phyloP scores from a whole-genome alignment of 2,113 vertebrate species.

The Calypte anna region DNA sequence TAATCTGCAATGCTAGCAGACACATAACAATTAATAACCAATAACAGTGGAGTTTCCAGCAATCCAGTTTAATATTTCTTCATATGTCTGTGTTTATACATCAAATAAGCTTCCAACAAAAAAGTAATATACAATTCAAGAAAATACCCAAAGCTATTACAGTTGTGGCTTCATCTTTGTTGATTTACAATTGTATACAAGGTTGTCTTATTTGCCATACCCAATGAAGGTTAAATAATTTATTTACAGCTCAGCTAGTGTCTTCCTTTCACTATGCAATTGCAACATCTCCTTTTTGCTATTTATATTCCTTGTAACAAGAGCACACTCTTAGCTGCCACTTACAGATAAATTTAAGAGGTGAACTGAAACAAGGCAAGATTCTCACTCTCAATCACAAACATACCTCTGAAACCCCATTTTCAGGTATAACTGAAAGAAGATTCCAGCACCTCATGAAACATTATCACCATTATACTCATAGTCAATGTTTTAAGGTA shows the following conservation, averaged over 20 bases:
- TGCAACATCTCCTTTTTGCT: not conserved
- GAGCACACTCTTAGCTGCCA: not conserved
- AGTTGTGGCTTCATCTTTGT: not conserved
- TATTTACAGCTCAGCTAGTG: constrained; percentile 31
- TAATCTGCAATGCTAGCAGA: not conserved
- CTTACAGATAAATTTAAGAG: not conserved
- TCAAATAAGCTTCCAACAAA: constrained; percentile 40
- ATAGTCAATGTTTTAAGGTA: not conserved
- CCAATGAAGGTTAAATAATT: not conserved
- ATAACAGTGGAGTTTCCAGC: not conserved
- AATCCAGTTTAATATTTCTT: constrained; percentile 59
- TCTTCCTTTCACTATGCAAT: constrained; percentile 8
- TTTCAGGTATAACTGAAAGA: not conserved
- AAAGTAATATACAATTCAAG: not conserved
- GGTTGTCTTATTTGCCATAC: not conserved
- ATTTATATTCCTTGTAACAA: not conserved
- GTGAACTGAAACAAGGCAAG: not conserved
- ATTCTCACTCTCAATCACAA: not conserved
- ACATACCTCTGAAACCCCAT: not conserved
- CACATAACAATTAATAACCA: not conserved
- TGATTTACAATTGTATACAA: constrained; percentile 41
- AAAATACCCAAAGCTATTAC: constrained; percentile 8
- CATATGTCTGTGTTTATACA: constrained; percentile 45
- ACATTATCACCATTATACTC: not conserved
- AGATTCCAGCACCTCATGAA: not conserved